Evolutionary conservation across 2,888 invertebrate genomes (phyloP), one percentile per base, ranked within the genome.

Genomic region (Punctoribates punctum): DNA sequence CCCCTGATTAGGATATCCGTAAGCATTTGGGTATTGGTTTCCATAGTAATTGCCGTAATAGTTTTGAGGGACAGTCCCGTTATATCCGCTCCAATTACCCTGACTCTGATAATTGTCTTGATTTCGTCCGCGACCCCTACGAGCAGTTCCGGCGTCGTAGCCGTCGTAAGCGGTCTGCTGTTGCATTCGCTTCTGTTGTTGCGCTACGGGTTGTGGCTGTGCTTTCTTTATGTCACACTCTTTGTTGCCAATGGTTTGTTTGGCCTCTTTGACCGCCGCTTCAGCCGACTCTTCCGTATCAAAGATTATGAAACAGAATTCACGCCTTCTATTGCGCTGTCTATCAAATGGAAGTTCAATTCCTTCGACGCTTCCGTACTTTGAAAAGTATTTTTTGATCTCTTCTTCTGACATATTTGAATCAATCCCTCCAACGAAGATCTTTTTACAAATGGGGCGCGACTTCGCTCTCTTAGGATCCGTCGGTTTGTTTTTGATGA

Each of bases 281-380:
- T 93, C 93, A 42, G 95, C 95, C 75, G 94, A 92, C 85, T 93
- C 92, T 85, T 96, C 96, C 42, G 93, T 93, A 84, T 97, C 96
- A 83, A 96, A 97, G 80, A 96, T 96, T 84, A 97, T 94, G 85
- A 97, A 97, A 84, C 96, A 96, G 88, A 97, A 97, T 78, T 93
- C 94, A 87, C 96, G 93, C 82, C 96, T 90, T 85, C 95, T 94
- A 84, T 94, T 95, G 88, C 96, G 96, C 84, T 92, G 91, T 86
- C 96, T 96, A 85, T 97, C 97, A 83, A 93, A 96, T 77, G 97
- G 97, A 90, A 96, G 92, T 86, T 97, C 97, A 77, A 96, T 90
- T 82, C 96, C 94, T 79, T 94, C 90, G 82, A 78, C 76, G 81
- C 89, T 91, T 85, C 96, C 96, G 86, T 91, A 96, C 84, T 94